phyloP scores from a whole-genome alignment of 2,113 vertebrate genomes.

The Gracilinanus agilis region DNA sequence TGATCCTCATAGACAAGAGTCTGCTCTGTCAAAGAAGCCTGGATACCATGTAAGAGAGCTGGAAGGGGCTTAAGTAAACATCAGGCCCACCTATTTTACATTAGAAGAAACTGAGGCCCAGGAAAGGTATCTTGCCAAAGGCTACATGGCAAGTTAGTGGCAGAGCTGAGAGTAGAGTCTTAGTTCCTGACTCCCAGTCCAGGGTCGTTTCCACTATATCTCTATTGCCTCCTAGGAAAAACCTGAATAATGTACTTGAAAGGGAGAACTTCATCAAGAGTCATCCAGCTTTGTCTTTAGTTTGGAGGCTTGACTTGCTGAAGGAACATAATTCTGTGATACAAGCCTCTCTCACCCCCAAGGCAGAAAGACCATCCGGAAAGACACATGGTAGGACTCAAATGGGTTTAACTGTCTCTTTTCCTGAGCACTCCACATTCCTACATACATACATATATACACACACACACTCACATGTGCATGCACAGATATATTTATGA shows the following conservation, averaged over 20 bases:
- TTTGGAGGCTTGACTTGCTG: neutral
- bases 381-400: neutral
- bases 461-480: neutral
- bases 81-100: neutral
- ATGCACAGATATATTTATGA: too few species aligned
- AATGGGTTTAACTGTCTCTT: neutral
- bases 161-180: neutral
- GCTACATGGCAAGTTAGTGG: neutral
- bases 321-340: neutral
- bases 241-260: neutral
- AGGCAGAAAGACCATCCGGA: neutral
- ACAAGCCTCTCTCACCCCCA: neutral
- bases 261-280: neutral
- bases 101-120: neutral
- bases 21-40: neutral
- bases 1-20: neutral
- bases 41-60: neutral
- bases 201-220: neutral
- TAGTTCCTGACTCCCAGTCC: neutral
- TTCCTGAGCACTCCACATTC: neutral
- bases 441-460: neutral
- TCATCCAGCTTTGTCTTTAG: neutral
- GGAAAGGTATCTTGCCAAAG: neutral
- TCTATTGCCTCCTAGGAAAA: neutral
- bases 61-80: neutral